A percentile compares a stretch with the other conserved stretches of the same genome.
phyloP scores from a whole-genome alignment of 1,140 invertebrate species.

The Sitophilus oryzae region DNA sequence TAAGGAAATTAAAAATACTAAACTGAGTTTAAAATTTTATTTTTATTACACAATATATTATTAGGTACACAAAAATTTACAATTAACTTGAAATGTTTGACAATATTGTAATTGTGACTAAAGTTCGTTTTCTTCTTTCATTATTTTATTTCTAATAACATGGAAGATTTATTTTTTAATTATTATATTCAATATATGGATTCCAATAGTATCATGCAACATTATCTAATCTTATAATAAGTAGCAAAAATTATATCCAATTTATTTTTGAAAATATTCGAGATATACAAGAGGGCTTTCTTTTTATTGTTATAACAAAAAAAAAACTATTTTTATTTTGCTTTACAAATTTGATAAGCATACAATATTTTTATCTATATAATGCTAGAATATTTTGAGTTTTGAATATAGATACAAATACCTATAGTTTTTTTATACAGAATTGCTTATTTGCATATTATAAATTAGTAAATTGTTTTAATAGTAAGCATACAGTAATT shows the following conservation, averaged over 20 bases:
- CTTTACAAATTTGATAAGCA: not conserved
- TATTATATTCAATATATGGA: not conserved
- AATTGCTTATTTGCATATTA: too few relatives aligned
- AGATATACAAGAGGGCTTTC: not conserved
- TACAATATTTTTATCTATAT: too few relatives aligned
- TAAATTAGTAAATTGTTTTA: too few relatives aligned
- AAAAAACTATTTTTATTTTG: not conserved
- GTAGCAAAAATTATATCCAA: constrained; percentile 10
- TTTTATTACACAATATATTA: constrained; percentile 28
- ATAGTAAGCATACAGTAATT: not conserved
- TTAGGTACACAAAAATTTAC: constrained; percentile 41
- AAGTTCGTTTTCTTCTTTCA: constrained; percentile 7
- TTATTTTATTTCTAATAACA: constrained; percentile 14
- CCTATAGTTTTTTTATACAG: too few relatives aligned
- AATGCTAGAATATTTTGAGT: too few relatives aligned
- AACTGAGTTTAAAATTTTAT: constrained; percentile 7
- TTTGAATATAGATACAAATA: too few relatives aligned
- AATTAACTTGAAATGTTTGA: constrained; percentile 24
- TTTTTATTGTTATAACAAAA: constrained; percentile 1
- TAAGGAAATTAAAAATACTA: too few relatives aligned
- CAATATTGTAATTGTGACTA: constrained; percentile 23
- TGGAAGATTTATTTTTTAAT: constrained; percentile 7
- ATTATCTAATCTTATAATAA: constrained; percentile 5
- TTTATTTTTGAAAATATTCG: not conserved
- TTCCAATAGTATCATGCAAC: constrained; percentile 10